phyloP scores from a whole-genome alignment of 2,888 invertebrate genomes.

The Liodrosophila aerea region DNA sequence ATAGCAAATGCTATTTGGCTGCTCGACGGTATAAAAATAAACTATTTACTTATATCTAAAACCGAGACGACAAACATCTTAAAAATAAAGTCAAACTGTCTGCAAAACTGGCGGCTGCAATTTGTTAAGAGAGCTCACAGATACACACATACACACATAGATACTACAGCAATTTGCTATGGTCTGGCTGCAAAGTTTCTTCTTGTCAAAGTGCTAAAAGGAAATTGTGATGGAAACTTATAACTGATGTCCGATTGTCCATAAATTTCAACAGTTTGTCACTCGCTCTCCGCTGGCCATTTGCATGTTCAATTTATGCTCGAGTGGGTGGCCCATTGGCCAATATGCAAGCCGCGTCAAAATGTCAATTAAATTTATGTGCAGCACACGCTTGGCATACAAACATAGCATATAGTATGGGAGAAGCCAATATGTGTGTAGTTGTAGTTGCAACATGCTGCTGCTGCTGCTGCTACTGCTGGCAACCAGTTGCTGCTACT shows the following conservation, averaged over 20 bases:
- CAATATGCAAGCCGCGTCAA: constrained; percentile 55
- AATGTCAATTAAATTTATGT: constrained; percentile 63
- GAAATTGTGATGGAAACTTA: background rate
- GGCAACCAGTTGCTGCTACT: constrained; percentile 26
- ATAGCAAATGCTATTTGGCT: constrained; percentile 60
- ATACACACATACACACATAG: no score
- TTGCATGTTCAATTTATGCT: constrained; percentile 42
- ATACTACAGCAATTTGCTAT: constrained; percentile 17
- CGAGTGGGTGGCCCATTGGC: constrained; percentile 47
- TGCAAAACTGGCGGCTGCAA: constrained; percentile 52
- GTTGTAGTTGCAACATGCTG: constrained; percentile 28
- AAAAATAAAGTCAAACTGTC: constrained; percentile 64
- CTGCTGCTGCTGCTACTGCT: constrained; percentile 28
- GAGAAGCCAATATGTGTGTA: constrained; percentile 14
- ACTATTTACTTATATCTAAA: constrained; percentile 31
- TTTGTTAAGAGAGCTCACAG: constrained; percentile 54
- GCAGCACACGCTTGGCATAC: constrained; percentile 48
- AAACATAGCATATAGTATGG: no score
- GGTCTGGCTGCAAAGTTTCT: constrained; percentile 6
- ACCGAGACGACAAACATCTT: constrained; percentile 11
- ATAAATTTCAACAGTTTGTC: no score
- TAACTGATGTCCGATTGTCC: background rate
- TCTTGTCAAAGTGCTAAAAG: background rate
- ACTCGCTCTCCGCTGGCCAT: constrained; percentile 13
- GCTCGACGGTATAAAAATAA: constrained; percentile 36